Evolutionary conservation across 2,113 vertebrate genomes (phyloP).

Genomic region (Xyrauchen texanus): DNA sequence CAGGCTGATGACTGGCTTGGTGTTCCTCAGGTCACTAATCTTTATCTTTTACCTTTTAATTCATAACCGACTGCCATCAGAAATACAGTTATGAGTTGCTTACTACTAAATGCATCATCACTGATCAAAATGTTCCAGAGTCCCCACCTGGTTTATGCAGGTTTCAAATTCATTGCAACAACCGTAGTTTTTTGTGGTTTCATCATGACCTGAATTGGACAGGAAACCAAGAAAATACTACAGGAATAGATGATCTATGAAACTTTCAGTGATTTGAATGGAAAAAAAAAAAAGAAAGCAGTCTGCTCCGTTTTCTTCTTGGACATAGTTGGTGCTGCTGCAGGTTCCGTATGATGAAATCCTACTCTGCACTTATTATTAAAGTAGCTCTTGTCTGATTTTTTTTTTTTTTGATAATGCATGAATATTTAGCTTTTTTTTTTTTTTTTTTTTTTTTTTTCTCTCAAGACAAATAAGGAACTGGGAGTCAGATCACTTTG

Average conservation of each 20-base stretch:
- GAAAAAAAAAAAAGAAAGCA: not conserved
- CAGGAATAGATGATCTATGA: not conserved
- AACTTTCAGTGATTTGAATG: not conserved
- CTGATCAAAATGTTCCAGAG: not conserved
- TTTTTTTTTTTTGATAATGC: too few relatives aligned
- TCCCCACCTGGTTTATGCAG: not conserved
- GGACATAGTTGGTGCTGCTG: too few relatives aligned
- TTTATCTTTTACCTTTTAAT: not conserved
- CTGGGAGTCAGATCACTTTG: not conserved
- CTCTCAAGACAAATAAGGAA: not conserved
- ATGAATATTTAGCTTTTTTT: too few relatives aligned
- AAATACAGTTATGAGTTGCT: not conserved
- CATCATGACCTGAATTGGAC: not conserved
- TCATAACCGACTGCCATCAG: too few relatives aligned
- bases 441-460: too few relatives aligned
- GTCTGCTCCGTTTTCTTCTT: not conserved
- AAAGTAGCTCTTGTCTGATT: too few relatives aligned
- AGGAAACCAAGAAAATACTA: not conserved
- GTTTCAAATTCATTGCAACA: not conserved
- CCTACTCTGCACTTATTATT: too few relatives aligned
- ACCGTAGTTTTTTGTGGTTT: constrained; percentile 12
- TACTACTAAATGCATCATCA: not conserved
- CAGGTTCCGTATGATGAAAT: too few relatives aligned
- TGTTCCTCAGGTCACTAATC: constrained; percentile 83
- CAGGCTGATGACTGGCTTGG: constrained; percentile 93